phyloP scores from a whole-genome alignment of 2,113 vertebrate genomes.

The Macquaria australasica region DNA sequence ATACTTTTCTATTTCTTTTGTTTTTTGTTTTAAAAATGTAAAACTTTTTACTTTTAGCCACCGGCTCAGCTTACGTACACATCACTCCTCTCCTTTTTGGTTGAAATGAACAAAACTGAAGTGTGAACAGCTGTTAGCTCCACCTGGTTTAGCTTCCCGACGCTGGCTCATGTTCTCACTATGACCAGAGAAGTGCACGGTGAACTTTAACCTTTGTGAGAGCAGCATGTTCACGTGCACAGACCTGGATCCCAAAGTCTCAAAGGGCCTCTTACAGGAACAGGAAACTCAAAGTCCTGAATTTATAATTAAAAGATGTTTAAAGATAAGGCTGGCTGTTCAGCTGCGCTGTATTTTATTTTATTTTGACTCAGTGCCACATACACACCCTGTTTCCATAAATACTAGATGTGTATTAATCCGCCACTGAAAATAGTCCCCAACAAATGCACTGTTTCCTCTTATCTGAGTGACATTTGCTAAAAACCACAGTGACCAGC shows the following conservation, averaged over 20 bases:
- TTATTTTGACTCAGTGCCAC: too few relatives aligned
- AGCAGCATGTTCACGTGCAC: neutral
- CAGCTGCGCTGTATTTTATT: too few relatives aligned
- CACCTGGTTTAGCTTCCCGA: neutral
- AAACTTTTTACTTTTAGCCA: neutral
- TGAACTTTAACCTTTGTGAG: neutral
- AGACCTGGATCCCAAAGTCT: neutral
- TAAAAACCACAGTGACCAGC: too few relatives aligned
- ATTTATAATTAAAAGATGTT: neutral
- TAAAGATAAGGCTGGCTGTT: neutral
- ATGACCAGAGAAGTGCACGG: neutral
- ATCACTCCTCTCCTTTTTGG: neutral
- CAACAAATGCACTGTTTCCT: too few relatives aligned
- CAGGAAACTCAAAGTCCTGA: neutral
- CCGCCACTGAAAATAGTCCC: too few relatives aligned
- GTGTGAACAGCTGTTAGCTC: neutral
- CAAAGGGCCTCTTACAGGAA: neutral
- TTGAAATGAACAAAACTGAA: neutral
- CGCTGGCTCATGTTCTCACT: fast-evolving
- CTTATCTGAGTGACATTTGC: too few relatives aligned
- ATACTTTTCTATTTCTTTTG: neutral
- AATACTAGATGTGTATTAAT: too few relatives aligned
- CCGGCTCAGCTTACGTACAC: neutral
- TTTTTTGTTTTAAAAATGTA: neutral
- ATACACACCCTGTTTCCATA: too few relatives aligned